Evolutionary conservation across 2,113 vertebrate genomes (phyloP).

Genomic region (Sphaerodactylus townsendi): DNA sequence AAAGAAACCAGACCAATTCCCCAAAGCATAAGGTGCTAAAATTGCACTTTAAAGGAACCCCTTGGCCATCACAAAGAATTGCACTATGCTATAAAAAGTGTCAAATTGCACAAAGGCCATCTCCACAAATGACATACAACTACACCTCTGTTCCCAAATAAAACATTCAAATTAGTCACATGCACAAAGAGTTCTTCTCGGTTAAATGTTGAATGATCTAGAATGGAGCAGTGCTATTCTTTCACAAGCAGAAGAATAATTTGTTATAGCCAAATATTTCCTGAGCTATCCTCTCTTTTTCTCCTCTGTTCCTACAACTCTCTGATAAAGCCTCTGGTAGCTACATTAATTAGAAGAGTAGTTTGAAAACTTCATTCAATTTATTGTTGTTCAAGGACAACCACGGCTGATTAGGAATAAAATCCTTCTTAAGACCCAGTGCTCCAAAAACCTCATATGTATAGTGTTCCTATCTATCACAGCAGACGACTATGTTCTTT

Average conservation of each 20-base stretch:
- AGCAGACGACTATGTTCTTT: neutral
- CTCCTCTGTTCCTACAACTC: neutral
- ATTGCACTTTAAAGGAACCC: constrained; percentile 36
- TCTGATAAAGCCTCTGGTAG: constrained; percentile 10
- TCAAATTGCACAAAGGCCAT: constrained; percentile 50
- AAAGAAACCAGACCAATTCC: constrained; percentile 61
- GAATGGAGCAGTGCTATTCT: constrained; percentile 28
- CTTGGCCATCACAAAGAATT: constrained; percentile 42
- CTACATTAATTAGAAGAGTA: constrained; percentile 1
- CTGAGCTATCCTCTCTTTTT: neutral
- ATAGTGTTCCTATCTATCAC: neutral
- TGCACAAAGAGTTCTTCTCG: constrained; percentile 42
- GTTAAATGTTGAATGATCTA: constrained; percentile 2
- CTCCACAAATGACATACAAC: constrained; percentile 41
- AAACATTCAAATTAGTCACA: constrained; percentile 65
- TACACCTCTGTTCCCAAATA: constrained; percentile 59
- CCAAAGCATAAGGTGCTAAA: constrained; percentile 50
- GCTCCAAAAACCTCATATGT: neutral
- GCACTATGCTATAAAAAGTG: constrained; percentile 57
- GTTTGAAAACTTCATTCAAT: constrained; percentile 11
- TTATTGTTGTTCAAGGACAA: neutral
- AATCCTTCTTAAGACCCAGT: neutral
- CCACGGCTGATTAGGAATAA: neutral
- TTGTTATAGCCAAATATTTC: constrained; percentile 35
- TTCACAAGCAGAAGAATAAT: constrained; percentile 46